Conservation (phyloP, 2,113 vertebrate genomes). For the Fukomys damarensis region DNA sequence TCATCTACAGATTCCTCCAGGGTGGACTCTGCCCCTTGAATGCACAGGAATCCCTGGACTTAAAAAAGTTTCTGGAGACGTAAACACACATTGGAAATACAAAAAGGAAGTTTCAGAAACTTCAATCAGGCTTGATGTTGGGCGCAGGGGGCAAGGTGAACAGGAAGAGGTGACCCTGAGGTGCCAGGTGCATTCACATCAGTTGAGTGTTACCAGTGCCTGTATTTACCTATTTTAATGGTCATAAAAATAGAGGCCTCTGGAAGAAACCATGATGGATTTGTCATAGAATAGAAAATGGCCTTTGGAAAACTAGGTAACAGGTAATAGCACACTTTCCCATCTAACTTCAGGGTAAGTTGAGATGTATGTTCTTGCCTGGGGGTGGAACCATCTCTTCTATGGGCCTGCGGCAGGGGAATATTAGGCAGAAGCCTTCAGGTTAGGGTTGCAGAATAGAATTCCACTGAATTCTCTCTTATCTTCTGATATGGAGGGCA, state of each 20-base stretch:
- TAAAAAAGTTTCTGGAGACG: neutral
- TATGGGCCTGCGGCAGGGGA: too few relatives aligned
- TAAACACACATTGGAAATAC: neutral
- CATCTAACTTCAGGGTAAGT: neutral
- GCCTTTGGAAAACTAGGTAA: neutral
- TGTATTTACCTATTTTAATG: slow-evolving; percentile 36
- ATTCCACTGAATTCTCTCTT: neutral
- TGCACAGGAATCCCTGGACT: neutral
- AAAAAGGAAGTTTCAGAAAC: neutral
- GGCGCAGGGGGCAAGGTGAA: neutral
- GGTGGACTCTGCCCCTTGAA: neutral
- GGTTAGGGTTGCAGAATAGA: neutral
- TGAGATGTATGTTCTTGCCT: neutral
- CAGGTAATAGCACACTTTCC: neutral
- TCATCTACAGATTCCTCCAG: neutral
- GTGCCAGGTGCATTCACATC: rapidly evolving
- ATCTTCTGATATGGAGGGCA: neutral
- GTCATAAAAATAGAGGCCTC: neutral
- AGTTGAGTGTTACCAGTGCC: neutral
- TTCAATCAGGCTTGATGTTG: neutral
- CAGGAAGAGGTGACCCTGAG: neutral
- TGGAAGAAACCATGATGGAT: neutral
- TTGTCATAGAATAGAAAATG: neutral
- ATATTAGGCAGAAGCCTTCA: neutral
- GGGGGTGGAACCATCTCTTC: neutral